A percentile compares a stretch with the other conserved stretches of the same genome.
These are phyloP conservation scores for Stomatorhinus walkeri DNA, from an alignment of 2,797 vertebrate genomes.

Conservation along the genomic window DNA sequence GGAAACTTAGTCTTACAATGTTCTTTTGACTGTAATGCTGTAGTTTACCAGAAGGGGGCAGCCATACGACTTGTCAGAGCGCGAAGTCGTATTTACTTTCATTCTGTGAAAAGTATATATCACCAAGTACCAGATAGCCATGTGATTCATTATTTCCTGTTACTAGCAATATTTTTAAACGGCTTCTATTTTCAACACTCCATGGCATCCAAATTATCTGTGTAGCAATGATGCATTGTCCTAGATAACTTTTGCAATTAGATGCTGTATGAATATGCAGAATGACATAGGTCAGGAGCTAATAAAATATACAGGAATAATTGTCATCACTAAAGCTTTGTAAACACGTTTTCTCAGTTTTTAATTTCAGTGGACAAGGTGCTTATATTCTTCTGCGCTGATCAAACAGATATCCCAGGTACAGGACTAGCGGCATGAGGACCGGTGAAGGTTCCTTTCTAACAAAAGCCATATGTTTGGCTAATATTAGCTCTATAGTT, in stretches of 20 bases:
- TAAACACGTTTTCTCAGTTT: neutral
- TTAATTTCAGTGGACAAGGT: neutral
- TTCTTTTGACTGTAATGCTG: neutral
- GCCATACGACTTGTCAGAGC: neutral
- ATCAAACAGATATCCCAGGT: neutral
- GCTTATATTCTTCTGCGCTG: neutral
- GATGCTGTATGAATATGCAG: neutral
- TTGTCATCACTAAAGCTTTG: neutral
- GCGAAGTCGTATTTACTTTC: neutral
- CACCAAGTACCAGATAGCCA: neutral
- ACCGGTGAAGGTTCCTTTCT: neutral
- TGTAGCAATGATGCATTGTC: neutral
- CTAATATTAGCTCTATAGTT: slow-evolving; percentile 10
- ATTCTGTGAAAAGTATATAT: neutral
- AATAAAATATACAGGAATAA: neutral
- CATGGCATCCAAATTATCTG: neutral
- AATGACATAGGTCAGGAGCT: neutral
- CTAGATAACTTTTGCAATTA: neutral
- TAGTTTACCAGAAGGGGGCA: neutral
- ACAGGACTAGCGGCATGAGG: neutral
- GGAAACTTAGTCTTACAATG: neutral
- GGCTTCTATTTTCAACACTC: neutral
- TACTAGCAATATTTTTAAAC: neutral
- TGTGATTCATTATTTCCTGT: neutral
- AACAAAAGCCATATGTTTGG: slow-evolving; percentile 20